A percentile compares a stretch with the other conserved stretches of the same genome.
phyloP scores from a whole-genome alignment of 2,113 vertebrate genomes.

The Elachura formosa region DNA sequence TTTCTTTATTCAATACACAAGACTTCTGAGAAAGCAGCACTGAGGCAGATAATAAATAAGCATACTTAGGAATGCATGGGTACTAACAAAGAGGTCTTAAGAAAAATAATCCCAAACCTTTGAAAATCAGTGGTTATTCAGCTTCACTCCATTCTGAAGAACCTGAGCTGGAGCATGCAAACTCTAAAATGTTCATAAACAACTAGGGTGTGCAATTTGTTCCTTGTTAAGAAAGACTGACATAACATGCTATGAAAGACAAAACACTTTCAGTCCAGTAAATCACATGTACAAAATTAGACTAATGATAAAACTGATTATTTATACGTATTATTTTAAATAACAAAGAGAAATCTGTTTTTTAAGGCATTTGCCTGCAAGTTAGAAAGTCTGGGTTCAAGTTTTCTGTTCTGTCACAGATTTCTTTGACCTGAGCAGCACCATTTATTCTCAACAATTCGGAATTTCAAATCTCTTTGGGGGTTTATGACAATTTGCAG shows the following conservation, averaged over 20 bases:
- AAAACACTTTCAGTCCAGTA: neutral
- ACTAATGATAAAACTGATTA: neutral
- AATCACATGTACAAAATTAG: neutral
- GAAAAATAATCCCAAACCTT: neutral
- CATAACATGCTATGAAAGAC: neutral
- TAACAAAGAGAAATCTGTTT: neutral
- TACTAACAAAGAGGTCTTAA: neutral
- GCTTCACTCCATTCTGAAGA: neutral
- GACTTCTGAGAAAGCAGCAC: neutral
- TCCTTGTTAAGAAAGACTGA: neutral
- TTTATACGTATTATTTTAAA: neutral
- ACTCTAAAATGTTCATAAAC: neutral
- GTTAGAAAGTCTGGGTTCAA: neutral
- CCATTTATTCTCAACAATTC: neutral
- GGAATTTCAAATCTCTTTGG: neutral
- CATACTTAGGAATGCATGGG: neutral
- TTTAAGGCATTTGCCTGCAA: neutral
- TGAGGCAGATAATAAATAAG: neutral
- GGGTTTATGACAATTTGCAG: neutral
- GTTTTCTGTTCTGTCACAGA: neutral
- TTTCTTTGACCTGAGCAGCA: neutral
- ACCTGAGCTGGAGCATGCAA: neutral
- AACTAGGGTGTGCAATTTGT: neutral
- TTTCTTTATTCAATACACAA: neutral
- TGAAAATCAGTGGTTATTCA: neutral